Base-by-base conservation (phyloP, 2,888 invertebrate genomes). In the Athalia rosae region DNA sequence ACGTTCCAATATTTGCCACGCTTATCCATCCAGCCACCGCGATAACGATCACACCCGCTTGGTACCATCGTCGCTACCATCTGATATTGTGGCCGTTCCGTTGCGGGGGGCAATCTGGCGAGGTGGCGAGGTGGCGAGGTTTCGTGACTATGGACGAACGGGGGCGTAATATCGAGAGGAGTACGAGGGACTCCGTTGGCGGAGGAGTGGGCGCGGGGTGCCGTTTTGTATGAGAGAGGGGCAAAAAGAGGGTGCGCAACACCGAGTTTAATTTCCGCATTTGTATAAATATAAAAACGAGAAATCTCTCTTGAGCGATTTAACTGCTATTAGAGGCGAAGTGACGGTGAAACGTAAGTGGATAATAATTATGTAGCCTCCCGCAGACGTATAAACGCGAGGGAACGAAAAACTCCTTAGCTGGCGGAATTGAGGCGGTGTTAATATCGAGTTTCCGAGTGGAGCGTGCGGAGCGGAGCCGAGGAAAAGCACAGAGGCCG, bases 401-500 rank as follows among this genome's bases (percentile, higher is more conserved):
- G 43, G 58, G n/a, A 71, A 58, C 58, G 71, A 45, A 71, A 71
- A 71, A 71, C 71, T 71, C 71, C 71, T 71, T 43, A 50, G 76
- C 76, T 48, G 13, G 76, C 45, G 41, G 48, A 62, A 71, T 71
- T 58, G 45, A 58, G 71, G 71, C 71, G 15, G 71, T 56, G 71
- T 71, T 71, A 71, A 71, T 71, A 71, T 71, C 71, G 56, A 71
- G 58, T 71, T 71, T 71, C 43, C 71, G 58, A 53, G 76, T 53
- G 76, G 78, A 66, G 80, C 79, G 77, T 77, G 64, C 47, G 13
- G 76, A 81, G 82, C 80, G 81, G 45, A 67, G 7, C 67, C 50
- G 28, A 58, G 48, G 15, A n/a, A 76, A 66, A 69, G 69, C 28
- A 56, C 41, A 41, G 41, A 78, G 76, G 77, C 62, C 73, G 71